A percentile compares a stretch with the other conserved stretches of the same genome.
These are phyloP conservation scores for Coremacera marginata DNA, from an alignment of 2,888 invertebrate species.

Conservation along the genomic window DNA sequence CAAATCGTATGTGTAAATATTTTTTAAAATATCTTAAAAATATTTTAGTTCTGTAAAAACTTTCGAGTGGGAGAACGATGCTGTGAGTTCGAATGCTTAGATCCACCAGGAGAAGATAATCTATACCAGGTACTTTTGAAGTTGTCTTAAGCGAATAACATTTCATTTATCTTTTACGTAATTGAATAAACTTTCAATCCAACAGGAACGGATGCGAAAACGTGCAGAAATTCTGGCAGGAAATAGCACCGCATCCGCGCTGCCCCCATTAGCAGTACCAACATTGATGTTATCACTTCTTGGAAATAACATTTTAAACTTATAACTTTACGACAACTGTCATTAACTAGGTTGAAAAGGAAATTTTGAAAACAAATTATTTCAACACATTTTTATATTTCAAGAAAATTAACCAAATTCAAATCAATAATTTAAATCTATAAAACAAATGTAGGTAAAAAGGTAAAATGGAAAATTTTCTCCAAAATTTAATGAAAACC, in stretches of 20 bases:
- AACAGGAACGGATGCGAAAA: conserved; percentile 72
- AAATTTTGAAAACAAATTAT: conserved; percentile 29
- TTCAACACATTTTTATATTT: conserved; percentile 51
- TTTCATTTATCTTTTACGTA: background rate
- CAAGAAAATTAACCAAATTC: conserved; percentile 27
- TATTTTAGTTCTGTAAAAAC: conserved; percentile 82
- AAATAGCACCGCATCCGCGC: conserved; percentile 69
- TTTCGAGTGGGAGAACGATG: conserved; percentile 87
- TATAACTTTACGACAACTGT: conserved; percentile 63
- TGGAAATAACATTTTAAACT: conserved; percentile 61
- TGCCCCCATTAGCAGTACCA: conserved; percentile 64
- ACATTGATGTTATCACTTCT: conserved; percentile 62
- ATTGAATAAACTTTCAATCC: background rate
- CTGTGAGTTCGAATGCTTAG: conserved; percentile 90
- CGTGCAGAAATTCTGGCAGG: conserved; percentile 75
- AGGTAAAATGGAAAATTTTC: conserved; percentile 4
- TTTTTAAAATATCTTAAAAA: background rate
- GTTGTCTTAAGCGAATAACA: background rate
- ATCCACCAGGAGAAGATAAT: conserved; percentile 78
- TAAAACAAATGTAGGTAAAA: conserved; percentile 30
- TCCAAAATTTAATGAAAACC: background rate
- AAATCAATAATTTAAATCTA: conserved; percentile 28
- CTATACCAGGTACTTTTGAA: conserved; percentile 69
- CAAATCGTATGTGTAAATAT: background rate
- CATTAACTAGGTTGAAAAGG: conserved; percentile 33